phyloP scores from a whole-genome alignment of 2,113 vertebrate species.

The Lampris megalopsis region DNA sequence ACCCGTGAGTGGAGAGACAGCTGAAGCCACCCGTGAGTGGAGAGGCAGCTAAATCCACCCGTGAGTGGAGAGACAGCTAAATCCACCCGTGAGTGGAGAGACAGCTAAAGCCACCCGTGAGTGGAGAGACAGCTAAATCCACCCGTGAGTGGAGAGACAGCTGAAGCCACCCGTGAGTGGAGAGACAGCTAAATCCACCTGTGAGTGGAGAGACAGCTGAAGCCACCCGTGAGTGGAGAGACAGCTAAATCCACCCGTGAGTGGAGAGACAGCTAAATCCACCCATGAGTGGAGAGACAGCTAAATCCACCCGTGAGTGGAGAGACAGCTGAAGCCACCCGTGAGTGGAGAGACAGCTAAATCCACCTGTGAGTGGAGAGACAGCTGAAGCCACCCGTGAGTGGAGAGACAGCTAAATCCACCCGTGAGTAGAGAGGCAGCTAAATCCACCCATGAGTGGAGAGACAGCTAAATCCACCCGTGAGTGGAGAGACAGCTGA shows the following conservation, averaged over 20 bases:
- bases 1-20: background rate
- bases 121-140: constrained; percentile 2
- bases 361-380: constrained; percentile 4
- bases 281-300: background rate
- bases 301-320: constrained; percentile 12
- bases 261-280: background rate
- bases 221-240: background rate
- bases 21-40: too few relatives aligned
- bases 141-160: background rate
- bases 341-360: background rate
- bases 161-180: background rate
- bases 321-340: background rate
- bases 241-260: constrained; percentile 10
- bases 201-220: background rate
- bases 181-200: constrained; percentile 10
- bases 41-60: background rate
- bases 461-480: background rate
- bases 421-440: background rate
- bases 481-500: background rate
- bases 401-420: constrained; percentile 7
- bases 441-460: too few relatives aligned
- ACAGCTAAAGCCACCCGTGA: background rate
- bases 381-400: background rate
- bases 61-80: background rate
- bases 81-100: constrained; percentile 5